Base-by-base conservation (phyloP, 2,113 vertebrate genomes). In the Campylomormyrus tamandua region DNA sequence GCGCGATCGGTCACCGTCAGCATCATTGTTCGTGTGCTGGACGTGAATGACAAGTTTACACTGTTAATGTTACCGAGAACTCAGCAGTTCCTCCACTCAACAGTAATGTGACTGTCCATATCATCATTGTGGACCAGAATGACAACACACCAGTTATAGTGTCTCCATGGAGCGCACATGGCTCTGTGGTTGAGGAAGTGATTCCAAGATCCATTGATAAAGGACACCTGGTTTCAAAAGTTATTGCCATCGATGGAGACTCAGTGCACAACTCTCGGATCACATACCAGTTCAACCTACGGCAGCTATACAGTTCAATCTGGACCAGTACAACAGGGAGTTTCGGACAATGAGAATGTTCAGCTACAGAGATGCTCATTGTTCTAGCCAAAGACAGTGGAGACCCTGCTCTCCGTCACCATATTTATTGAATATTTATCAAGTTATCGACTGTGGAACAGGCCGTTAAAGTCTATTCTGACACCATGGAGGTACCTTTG, bases 111-210 rank as follows among this genome's bases (percentile, higher is more conserved):
- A 96, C 96, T 0, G 95, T 97, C 27, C 94, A 94, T 88, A 95
- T 97, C 92, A 95, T 96, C 0, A 95, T 97, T 83, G 85, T 97
- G 92, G 96, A 97, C 70, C 96, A 97, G 93, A 97, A 97, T 0
- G 96, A 97, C 93, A 97, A 97, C 0, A 93, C 94, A 1, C 95
- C 96, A 0, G 92, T 96, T 4, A 95, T 97, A 0, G 87, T 96
- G 5, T 96, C 95, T 35, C 96, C 96, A 2, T 46, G 95, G 94
- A 94, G 93, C 0, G 95, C 92, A 49, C 97, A 97, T 0, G 96
- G 96, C n/a, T 96, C 96, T 0, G 45, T 95, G 19, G 97, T 96
- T 5, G 95, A 95, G 0, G 95, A 96, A 89, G 90, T 95, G 89
- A 95, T 96, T 87, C 96, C 96, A 0, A 94, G 96, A 0, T 95